Conservation (phyloP, 92 coral and sea anemone genomes). For the Porites cylindrica region DNA sequence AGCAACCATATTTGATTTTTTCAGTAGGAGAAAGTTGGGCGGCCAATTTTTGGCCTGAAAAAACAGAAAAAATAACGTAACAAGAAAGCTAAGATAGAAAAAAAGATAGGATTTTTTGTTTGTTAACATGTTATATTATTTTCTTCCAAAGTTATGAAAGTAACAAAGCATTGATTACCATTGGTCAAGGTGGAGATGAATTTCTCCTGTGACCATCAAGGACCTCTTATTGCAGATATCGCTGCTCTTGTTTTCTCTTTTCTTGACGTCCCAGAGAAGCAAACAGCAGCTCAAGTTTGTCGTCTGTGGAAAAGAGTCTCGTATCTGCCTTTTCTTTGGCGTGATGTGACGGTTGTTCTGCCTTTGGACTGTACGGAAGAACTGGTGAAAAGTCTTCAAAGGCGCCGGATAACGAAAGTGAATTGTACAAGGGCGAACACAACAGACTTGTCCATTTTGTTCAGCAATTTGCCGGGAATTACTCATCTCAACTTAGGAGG, state of each 20-base stretch:
- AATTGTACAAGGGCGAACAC: slow-evolving; percentile 82
- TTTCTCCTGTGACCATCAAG: slow-evolving; percentile 63
- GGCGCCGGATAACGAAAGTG: slow-evolving; percentile 79
- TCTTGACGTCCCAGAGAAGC: slow-evolving; percentile 77
- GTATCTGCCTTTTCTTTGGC: slow-evolving; percentile 87
- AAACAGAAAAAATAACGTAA: neutral
- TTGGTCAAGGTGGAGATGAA: slow-evolving; percentile 28
- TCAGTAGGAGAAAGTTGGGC: neutral
- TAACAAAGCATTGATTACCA: neutral
- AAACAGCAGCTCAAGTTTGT: slow-evolving; percentile 85
- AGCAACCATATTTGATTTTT: slow-evolving; percentile 36
- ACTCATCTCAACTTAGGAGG: slow-evolving; percentile 87
- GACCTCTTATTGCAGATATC: slow-evolving; percentile 92
- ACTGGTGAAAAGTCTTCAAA: slow-evolving; percentile 74
- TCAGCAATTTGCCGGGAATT: slow-evolving; percentile 74
- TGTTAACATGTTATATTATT: neutral
- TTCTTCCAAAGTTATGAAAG: neutral
- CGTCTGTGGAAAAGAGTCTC: slow-evolving; percentile 82
- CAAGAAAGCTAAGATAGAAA: neutral
- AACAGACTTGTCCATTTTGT: slow-evolving; percentile 75
- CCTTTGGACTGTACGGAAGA: slow-evolving; percentile 75
- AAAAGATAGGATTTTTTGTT: neutral
- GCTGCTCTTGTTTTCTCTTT: slow-evolving; percentile 89
- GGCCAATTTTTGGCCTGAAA: neutral
- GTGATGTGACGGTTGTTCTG: slow-evolving; percentile 70